Base-by-base conservation (phyloP, 2,113 vertebrate genomes). In the Lipophrys pholis region DNA sequence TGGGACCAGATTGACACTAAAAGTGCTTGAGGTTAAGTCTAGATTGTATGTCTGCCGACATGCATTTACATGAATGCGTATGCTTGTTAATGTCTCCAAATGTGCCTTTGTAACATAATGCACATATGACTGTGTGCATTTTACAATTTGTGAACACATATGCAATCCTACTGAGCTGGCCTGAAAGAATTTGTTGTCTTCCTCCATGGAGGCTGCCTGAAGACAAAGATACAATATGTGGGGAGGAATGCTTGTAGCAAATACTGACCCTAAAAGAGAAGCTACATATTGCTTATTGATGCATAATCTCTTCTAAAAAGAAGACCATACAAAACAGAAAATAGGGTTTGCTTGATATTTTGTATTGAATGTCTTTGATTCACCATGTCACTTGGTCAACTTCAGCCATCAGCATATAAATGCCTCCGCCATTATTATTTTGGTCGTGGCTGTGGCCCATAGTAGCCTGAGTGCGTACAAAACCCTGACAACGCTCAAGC, bases 191-290 rank as follows among this genome's bases (percentile, higher is more conserved):
- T 30, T 2, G 21, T 30, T 30, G 21, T 30, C 21, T 30, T 30
- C 21, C 21, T 30, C 4, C 21, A 30, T 30, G 21, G 21, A 30
- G 63, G 67, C 8, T 0, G 11, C 50, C 21, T 36, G 11, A 30
- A 69, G 66, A 60, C 17, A 77, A 40, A 58, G 62, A 50, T 30
- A n/a, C 21, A 30, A 35, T 70, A 38, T 41, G 39, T 38, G 62
- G 61, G 36, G 12, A 59, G 69, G 71, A 76, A 2, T n/a, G 49
- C 52, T 63, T 57, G 1, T 50, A 55, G 58, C 63, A 69, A 60
- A 65, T 40, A 52, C 59, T 69, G 73, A 69, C 57, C 49, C 36
- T 53, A 21, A 58, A 61, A 69, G 11, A 54, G 40, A 40, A n/a
- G 16, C 8, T 57, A 21, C 10, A 17, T 7, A 40, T 52, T 59